A percentile compares a stretch with the other conserved stretches of the same genome.
Conservation (phyloP, 2,888 invertebrate species). For the Diabrotica balteata region DNA sequence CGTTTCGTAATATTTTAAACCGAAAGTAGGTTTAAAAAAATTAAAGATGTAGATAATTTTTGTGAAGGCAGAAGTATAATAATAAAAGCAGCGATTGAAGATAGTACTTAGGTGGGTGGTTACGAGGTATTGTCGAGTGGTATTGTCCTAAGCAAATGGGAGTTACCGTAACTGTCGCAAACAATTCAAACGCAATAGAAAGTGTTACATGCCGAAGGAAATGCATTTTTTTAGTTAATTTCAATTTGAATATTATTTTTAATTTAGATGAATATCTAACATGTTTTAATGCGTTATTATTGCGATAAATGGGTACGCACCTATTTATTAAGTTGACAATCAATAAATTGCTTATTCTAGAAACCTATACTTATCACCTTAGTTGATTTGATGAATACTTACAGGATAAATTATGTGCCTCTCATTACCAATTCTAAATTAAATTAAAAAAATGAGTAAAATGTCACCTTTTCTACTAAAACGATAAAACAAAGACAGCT, state of each 20-base stretch:
- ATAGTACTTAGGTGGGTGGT: slow-evolving; percentile 34
- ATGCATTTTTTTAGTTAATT: slow-evolving; percentile 23
- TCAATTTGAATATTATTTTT: slow-evolving; percentile 27
- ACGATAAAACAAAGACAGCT: too few species aligned
- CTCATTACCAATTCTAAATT: too few species aligned
- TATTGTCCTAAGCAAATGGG: slow-evolving; percentile 33
- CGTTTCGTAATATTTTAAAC: slow-evolving; percentile 19
- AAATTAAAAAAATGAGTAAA: too few species aligned
- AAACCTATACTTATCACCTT: too few species aligned
- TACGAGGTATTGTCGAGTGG: slow-evolving; percentile 30
- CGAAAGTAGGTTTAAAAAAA: slow-evolving; percentile 25
- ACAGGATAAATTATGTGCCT: too few species aligned
- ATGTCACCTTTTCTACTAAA: too few species aligned
- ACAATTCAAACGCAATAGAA: slow-evolving; percentile 29
- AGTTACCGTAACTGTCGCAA: slow-evolving; percentile 32
- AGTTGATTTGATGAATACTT: too few species aligned
- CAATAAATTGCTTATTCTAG: not conserved
- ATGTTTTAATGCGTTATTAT: slow-evolving; percentile 20
- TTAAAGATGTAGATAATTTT: slow-evolving; percentile 31
- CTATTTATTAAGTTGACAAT: slow-evolving; percentile 3
- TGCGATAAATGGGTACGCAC: slow-evolving; percentile 1
- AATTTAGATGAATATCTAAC: slow-evolving; percentile 26
- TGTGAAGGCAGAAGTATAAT: slow-evolving; percentile 30
- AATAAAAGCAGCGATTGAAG: slow-evolving; percentile 34
- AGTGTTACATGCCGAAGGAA: slow-evolving; percentile 28